Evolutionary conservation across 2,888 invertebrate species (phyloP).

Genomic region (Hoplodrina ambigua): DNA sequence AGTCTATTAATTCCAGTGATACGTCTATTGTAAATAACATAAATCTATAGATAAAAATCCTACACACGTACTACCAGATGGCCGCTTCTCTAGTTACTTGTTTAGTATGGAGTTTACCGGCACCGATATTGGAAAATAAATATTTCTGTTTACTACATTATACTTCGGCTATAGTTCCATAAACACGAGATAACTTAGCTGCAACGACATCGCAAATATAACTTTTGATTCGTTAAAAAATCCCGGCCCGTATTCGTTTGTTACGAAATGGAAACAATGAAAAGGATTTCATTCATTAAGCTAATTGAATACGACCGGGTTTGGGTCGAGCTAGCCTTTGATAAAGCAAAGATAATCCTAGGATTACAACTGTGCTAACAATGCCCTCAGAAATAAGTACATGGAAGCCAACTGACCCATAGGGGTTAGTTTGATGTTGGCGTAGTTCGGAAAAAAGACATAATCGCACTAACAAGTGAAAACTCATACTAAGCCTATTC

Average conservation of each 20-base stretch:
- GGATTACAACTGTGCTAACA: constrained; percentile 35
- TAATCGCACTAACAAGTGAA: constrained; percentile 9
- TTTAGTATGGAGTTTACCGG: neutral
- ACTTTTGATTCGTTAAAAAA: constrained; percentile 30
- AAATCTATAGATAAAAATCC: constrained; percentile 29
- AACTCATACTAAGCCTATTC: constrained; percentile 22
- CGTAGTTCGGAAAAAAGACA: constrained; percentile 6
- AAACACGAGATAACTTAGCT: neutral
- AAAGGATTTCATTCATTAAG: constrained; percentile 45
- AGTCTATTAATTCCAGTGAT: constrained; percentile 2
- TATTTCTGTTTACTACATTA: neutral
- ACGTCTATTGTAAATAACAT: constrained; percentile 28
- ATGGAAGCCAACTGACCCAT: neutral
- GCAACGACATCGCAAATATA: constrained; percentile 6
- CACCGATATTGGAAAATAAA: neutral
- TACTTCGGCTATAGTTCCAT: neutral
- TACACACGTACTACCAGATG: constrained; percentile 40
- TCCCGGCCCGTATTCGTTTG: neutral
- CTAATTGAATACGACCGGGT: constrained; percentile 32
- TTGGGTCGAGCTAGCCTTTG: constrained; percentile 22
- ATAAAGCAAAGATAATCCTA: constrained; percentile 32
- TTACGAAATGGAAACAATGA: constrained; percentile 21
- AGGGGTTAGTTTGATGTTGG: neutral
- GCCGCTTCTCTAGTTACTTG: constrained; percentile 30
- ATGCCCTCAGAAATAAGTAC: constrained; percentile 8